Base-by-base conservation (phyloP, 2,797 vertebrate genomes). In the Hoplostethus atlanticus region DNA sequence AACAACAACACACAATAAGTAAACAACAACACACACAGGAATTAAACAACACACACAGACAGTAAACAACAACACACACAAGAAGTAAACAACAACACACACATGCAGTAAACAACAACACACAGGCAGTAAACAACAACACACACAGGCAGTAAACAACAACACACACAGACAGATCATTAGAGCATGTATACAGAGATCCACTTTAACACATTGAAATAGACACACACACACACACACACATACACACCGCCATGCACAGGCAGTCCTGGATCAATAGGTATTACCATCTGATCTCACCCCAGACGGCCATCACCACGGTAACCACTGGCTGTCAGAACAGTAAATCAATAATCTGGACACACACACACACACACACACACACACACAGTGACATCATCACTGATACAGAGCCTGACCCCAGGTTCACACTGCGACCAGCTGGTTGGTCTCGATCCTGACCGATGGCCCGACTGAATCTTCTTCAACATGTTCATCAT, bases 201-300 rank as follows among this genome's bases (percentile, higher is more conserved):
- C 25, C 64, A 48, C 42, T 48, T 15, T 30, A 25, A 62, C 44
- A 62, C 42, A 48, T 38, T 48, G 48, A 38, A 31, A 64, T 47
- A 38, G 5, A 66, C 38, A 66, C 15, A 42, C 25, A 66, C 25
- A 48, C 13, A 31, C 13, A 34, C 50, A 53, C n/a, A 54, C 46
- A 54, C 34, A 52, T 21, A 30, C 11, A 47, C 9, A 68, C 5
- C 21, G 21, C 21, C 47, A 62, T 12, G 15, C 15, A 50, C 1
- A 3, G 25, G 0, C 2, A 54, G 5, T 12, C 6, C 2, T 34
- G 47, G 53, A 74, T 74, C 84, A 36, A 79, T 57, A 68, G 7
- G 38, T 65, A 12, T 36, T 40, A 0, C n/a, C 12, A 44, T 64
- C 17, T 1, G 1, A 63, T 44, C 42, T 51, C 40, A 64, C n/a